Evolutionary conservation across 2,888 invertebrate genomes (phyloP), one percentile per base, ranked within the genome.

Genomic region (Phyllotreta cruciferae): DNA sequence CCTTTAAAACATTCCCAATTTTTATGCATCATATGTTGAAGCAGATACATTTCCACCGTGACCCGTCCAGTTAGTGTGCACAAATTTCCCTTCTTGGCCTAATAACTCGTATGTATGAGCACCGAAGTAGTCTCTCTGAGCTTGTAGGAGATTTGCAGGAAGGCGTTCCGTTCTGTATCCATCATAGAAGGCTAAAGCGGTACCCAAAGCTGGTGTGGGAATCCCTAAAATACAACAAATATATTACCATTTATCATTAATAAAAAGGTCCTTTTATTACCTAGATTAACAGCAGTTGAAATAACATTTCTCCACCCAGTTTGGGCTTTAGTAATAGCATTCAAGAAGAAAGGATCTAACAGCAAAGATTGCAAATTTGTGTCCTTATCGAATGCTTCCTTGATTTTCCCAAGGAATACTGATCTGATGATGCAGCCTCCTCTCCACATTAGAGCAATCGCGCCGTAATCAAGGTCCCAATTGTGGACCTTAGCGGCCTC

Each of bases 41-140:
- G 96, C 94, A 1, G 96, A 94, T 3, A 96, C 94, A 76, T 94
- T 93, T 65, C 97, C 97, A 36, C 99, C 99, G 73, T 93, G 94
- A 9, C 99, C 99, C 7, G 98, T 99, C 99, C 99, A 99, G 83
- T 99, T 98, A 67, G 98, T 98, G 82, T 99, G 99, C 2, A 94
- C 87, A 79, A 91, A 98, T 72, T 87, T 87, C 3, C 97, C 98
- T 47, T 97, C 97, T 66, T 91, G 83, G 3, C 85, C 86, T 58
- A 95, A 81, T 58, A 97, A 81, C 83, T 99, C 98, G 77, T 99
- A 99, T 0, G 98, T 99, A 81, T 99, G 99, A 0, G 99, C 98
- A 1, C 99, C 99, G 78, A 99, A 99, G 80, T 96, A 99, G 81
- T 99, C 99, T 39, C 99, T 85, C 80, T 98, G 98, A 0, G 98